These are phyloP conservation scores for Platerodrilus igneus DNA, from an alignment of 2,888 invertebrate species.

Conservation along the genomic window DNA sequence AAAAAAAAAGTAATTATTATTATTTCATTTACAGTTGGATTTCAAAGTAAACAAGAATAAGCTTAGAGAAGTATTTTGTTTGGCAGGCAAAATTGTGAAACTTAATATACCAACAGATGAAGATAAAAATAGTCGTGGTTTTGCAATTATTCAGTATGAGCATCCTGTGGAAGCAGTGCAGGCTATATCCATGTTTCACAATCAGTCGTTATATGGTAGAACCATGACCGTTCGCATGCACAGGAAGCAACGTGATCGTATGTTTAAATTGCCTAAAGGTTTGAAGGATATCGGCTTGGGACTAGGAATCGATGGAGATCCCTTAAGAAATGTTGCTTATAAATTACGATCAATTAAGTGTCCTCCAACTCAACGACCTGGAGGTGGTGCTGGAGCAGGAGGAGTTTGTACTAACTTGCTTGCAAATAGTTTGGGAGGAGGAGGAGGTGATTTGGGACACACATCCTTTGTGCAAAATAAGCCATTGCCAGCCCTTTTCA, in stretches of 20 bases:
- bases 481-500: conserved; percentile 41
- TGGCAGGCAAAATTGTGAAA: conserved; percentile 91
- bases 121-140: conserved; percentile 94
- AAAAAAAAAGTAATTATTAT: too few relatives aligned
- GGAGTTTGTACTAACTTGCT: conserved; percentile 41
- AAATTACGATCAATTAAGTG: conserved; percentile 52
- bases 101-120: conserved; percentile 90
- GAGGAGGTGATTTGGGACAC: conserved; percentile 37
- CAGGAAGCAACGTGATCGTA: conserved; percentile 72
- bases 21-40: conserved; percentile 71
- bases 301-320: conserved; percentile 86
- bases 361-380: conserved; percentile 12
- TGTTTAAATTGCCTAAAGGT: conserved; percentile 81
- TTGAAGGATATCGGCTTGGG: conserved; percentile 91
- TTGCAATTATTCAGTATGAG: conserved; percentile 93
- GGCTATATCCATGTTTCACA: conserved; percentile 98
- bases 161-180: conserved; percentile 98
- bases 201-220: conserved; percentile 88
- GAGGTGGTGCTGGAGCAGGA: conserved; percentile 39
- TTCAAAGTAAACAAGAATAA: conserved; percentile 94
- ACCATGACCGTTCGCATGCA: conserved; percentile 94
- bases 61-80: conserved; percentile 90
- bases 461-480: conserved; percentile 38
- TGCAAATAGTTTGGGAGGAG: conserved; percentile 35
- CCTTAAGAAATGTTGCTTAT: conserved; percentile 78